These are phyloP conservation scores for Meloidogyne floridensis DNA, from an alignment of 1,140 invertebrate species.

Conservation along the genomic window DNA sequence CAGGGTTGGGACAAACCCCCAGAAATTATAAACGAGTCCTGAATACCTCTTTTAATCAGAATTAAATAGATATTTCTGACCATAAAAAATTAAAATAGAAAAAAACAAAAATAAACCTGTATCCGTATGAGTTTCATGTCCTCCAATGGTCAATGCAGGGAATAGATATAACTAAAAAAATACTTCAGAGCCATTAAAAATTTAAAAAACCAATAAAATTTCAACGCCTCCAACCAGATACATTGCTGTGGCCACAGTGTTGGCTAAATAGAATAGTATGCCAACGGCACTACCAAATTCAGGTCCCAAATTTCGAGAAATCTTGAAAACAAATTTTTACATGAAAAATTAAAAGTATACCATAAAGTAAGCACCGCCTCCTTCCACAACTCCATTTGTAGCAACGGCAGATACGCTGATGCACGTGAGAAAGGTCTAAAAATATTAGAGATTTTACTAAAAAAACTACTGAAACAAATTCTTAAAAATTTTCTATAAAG, in stretches of 20 bases:
- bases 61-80: too few relatives aligned
- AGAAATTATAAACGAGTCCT: too few relatives aligned
- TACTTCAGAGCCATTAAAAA: too few relatives aligned
- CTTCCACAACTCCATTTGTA: conserved; percentile 90
- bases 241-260: conserved; percentile 95
- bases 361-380: conserved; percentile 97
- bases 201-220: conserved; percentile 80
- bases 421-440: conserved; percentile 91
- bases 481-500: too few relatives aligned
- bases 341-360: conserved; percentile 70
- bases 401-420: conserved; percentile 99
- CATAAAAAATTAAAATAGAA: conserved; percentile 7
- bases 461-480: too few relatives aligned
- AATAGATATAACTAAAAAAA: conserved; percentile 67
- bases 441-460: conserved; percentile 23
- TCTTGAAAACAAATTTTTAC: too few relatives aligned
- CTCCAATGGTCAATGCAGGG: conserved; percentile 68
- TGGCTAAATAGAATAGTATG: conserved; percentile 98
- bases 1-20: too few relatives aligned
- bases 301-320: conserved; percentile 75
- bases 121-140: conserved; percentile 64
- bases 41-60: too few relatives aligned
- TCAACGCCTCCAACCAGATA: conserved; percentile 94
- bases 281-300: conserved; percentile 98
- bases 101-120: conserved; percentile 45